Conservation (phyloP, 1,140 invertebrate genomes). For the Apis cerana region DNA sequence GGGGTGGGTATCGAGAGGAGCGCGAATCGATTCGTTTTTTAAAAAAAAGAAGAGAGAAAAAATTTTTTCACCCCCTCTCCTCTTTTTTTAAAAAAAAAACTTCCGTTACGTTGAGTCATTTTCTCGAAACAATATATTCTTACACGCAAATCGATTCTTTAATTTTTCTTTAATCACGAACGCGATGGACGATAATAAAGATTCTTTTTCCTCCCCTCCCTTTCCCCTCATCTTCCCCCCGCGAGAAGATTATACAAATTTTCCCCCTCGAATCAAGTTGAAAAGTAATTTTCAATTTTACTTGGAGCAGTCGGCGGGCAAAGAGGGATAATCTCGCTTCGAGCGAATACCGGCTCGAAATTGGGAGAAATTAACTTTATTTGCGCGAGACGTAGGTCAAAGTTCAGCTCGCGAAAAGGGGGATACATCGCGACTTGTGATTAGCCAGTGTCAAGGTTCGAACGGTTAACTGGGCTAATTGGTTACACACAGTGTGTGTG, state of each 20-base stretch:
- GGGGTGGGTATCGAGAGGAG: background rate
- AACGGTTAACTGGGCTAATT: background rate
- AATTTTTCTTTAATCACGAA: no score
- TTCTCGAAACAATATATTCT: no score
- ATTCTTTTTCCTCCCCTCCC: no score
- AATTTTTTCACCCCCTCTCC: background rate
- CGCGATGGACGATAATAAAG: no score
- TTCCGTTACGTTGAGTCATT: no score
- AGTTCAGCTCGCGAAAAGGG: background rate
- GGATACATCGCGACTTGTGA: background rate
- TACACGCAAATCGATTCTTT: no score
- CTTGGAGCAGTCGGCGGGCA: background rate
- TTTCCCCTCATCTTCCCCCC: no score
- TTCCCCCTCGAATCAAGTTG: no score
- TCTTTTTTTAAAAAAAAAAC: no score
- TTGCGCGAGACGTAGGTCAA: background rate
- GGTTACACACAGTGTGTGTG: no score
- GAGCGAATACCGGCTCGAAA: background rate
- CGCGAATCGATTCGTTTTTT: no score
- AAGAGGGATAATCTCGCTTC: background rate
- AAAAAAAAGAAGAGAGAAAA: background rate
- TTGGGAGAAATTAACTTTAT: background rate
- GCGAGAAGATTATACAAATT: no score
- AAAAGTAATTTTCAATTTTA: background rate
- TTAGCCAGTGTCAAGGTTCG: slow-evolving; percentile 12